Evolutionary conservation across 2,888 invertebrate species (phyloP).

Genomic region (Sphinx pinastri): DNA sequence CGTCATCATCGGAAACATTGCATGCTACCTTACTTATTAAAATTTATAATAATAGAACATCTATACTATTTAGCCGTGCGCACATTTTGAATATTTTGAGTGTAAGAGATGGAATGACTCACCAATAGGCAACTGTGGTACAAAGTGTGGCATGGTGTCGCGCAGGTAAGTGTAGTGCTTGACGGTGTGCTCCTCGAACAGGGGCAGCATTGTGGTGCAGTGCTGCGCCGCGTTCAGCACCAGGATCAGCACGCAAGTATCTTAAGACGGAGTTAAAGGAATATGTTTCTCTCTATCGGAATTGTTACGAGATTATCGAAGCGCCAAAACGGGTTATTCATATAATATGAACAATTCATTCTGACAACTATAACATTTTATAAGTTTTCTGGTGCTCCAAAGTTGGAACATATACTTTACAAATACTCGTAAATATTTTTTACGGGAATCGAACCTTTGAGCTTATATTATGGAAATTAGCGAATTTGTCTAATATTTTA

Average conservation of each 20-base stretch:
- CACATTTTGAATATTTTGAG: too few relatives aligned
- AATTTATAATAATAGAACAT: too few relatives aligned
- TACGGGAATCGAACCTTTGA: too few relatives aligned
- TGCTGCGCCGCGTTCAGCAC: slow-evolving; percentile 97
- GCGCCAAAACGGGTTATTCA: not conserved
- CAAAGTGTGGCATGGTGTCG: slow-evolving; percentile 95
- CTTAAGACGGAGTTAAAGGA: slow-evolving; percentile 55
- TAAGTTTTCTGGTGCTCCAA: too few relatives aligned
- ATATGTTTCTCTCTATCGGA: not conserved
- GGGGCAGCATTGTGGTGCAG: slow-evolving; percentile 94
- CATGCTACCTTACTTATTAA: too few relatives aligned
- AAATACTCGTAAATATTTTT: too few relatives aligned
- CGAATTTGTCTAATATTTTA: too few relatives aligned
- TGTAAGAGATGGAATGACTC: slow-evolving; percentile 14
- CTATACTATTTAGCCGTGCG: too few relatives aligned
- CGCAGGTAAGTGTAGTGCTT: slow-evolving; percentile 97
- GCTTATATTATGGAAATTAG: too few relatives aligned
- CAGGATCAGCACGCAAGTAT: slow-evolving; percentile 95
- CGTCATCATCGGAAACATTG: too few relatives aligned
- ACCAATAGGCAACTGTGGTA: slow-evolving; percentile 88
- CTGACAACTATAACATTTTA: not conserved
- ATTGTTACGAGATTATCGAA: not conserved
- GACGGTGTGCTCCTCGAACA: slow-evolving; percentile 96
- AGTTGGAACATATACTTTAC: too few relatives aligned
- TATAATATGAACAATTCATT: not conserved